A percentile compares a stretch with the other conserved stretches of the same genome.
Conservation (phyloP, 2,797 vertebrate species). For the Huso huso region DNA sequence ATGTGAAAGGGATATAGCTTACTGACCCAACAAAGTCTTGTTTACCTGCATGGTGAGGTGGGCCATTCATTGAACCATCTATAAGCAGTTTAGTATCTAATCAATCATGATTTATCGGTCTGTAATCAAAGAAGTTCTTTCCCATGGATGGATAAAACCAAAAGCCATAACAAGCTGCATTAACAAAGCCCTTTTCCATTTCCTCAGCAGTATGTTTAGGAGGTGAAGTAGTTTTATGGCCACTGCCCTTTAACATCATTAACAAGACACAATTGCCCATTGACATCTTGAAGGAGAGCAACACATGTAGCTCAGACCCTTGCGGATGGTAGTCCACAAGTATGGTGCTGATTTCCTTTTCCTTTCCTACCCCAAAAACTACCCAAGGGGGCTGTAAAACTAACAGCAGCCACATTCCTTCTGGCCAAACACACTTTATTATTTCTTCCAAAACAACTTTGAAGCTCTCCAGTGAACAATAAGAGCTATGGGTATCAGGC, state of each 20-base stretch:
- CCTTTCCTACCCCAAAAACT: slow-evolving; percentile 9
- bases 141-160: too few species aligned
- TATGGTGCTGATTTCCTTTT: slow-evolving; percentile 10
- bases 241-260: slow-evolving; percentile 30
- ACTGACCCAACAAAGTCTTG: too few species aligned
- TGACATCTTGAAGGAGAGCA: slow-evolving; percentile 11
- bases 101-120: too few species aligned
- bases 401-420: slow-evolving; percentile 12
- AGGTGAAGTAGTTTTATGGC: slow-evolving; percentile 20
- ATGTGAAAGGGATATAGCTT: too few species aligned
- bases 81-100: too few species aligned
- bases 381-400: slow-evolving; percentile 19
- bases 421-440: slow-evolving; percentile 1
- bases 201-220: slow-evolving; percentile 21
- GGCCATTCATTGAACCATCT: too few species aligned
- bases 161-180: slow-evolving; percentile 6
- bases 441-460: background rate
- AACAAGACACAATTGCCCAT: slow-evolving; percentile 22
- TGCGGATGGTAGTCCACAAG: slow-evolving; percentile 13
- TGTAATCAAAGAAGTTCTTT: too few species aligned
- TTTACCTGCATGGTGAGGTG: too few species aligned
- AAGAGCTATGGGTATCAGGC: background rate
- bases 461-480: slow-evolving; percentile 1
- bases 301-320: slow-evolving; percentile 11
- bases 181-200: slow-evolving; percentile 24